Conservation (phyloP, 2,113 vertebrate species). For the Acrocephalus arundinaceus region DNA sequence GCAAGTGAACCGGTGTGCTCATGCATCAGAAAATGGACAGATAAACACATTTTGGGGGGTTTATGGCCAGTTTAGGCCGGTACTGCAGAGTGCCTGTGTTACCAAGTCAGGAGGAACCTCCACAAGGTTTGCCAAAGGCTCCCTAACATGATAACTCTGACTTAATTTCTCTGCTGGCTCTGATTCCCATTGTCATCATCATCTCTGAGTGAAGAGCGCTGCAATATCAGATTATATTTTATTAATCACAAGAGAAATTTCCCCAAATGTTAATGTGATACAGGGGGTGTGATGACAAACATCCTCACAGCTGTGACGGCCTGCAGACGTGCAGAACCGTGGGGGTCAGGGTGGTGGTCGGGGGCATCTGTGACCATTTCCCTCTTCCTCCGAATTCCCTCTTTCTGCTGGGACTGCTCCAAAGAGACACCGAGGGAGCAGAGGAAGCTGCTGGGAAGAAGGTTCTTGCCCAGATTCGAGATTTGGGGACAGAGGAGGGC, state of each 20-base stretch:
- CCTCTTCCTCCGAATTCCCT: neutral
- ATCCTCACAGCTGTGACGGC: accelerated
- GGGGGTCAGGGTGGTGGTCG: neutral
- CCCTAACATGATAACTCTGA: neutral
- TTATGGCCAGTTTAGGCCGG: neutral
- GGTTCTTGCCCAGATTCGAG: neutral
- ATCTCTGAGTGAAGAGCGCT: neutral
- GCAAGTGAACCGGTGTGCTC: neutral
- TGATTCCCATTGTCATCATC: neutral
- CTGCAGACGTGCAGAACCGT: neutral
- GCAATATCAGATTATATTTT: neutral
- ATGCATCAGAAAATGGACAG: neutral
- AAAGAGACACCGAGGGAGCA: neutral
- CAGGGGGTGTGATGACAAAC: neutral
- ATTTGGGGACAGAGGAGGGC: accelerated
- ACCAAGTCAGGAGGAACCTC: neutral
- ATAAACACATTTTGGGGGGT: neutral
- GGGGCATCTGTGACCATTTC: neutral
- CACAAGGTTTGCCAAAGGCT: neutral
- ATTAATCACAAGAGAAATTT: neutral
- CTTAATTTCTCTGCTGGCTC: neutral
- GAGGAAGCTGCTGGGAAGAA: neutral
- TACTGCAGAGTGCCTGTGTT: neutral
- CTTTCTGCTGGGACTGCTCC: neutral
- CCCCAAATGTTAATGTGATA: neutral